These are phyloP conservation scores for Platichthys flesus DNA, from an alignment of 2,113 vertebrate genomes.

Conservation along the genomic window DNA sequence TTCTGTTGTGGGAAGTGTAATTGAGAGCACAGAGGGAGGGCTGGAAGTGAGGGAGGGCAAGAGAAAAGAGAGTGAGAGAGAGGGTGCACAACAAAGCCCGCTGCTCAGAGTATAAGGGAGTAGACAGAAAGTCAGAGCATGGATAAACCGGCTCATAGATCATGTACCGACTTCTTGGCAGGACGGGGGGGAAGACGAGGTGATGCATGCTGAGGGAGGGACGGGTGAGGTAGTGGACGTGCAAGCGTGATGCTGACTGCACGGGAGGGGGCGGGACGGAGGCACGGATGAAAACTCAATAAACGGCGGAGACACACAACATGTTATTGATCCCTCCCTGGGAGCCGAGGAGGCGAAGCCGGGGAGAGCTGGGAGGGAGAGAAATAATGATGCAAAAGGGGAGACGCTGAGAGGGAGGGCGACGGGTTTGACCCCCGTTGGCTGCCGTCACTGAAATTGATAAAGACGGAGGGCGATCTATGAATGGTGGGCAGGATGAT, in stretches of 20 bases:
- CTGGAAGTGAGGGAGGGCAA: neutral
- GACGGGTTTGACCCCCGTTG: neutral
- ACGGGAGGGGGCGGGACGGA: neutral
- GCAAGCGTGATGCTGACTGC: conserved; percentile 9
- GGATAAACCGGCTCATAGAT: neutral
- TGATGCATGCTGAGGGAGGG: neutral
- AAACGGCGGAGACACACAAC: neutral
- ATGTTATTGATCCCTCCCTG: conserved; percentile 2
- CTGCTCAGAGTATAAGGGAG: conserved; percentile 9
- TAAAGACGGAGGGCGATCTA: neutral
- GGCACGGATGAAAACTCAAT: conserved; percentile 3
- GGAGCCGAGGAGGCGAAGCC: neutral
- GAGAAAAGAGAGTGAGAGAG: neutral
- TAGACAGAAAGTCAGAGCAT: conserved; percentile 5
- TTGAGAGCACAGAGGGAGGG: conserved; percentile 32
- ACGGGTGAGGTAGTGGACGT: conserved; percentile 1
- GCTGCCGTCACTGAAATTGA: neutral
- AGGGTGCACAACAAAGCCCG: conserved; percentile 4
- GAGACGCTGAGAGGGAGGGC: neutral
- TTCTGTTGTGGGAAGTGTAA: conserved; percentile 34
- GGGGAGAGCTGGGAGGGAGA: neutral
- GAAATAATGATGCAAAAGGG: neutral
- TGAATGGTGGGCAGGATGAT: neutral
- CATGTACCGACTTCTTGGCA: neutral
- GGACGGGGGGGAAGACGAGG: neutral